Evolutionary conservation across 2,888 invertebrate genomes (phyloP), one percentile per base, ranked within the genome.

Genomic region (Latrodectus hesperus): DNA sequence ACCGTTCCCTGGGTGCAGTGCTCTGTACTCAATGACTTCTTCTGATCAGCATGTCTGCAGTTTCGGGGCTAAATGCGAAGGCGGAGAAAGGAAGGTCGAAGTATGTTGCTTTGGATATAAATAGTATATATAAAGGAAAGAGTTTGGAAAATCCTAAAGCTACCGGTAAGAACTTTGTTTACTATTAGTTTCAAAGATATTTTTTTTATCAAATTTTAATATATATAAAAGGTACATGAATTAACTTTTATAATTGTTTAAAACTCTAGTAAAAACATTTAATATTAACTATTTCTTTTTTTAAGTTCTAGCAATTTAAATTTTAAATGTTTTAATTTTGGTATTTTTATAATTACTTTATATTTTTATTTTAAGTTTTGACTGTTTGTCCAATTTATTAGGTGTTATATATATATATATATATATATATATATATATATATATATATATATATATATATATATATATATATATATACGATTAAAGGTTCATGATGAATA

Each of bases 41-140:
- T 95, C 95, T 95, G 95, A 96, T 96, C 96, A 97, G 96, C 95
- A 97, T 97, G 97, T 96, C 96, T 96, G 96, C 96, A 95, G 95
- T 96, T 95, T 96, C 96, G 94, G 96, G 96, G 95, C 95, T 94
- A 94, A 94, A 95, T 95, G 94, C 94, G 94, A 93, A 93, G 92
- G 95, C 95, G 95, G 95, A 95, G 95, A 95, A 95, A 94, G 95
- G 95, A 94, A 98, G 98, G 95, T 95, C 96, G 94, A 98, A 90
- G 95, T 98, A 95, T 95, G 96, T 97, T 94, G 96, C 97, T 93
- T 95, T 98, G 94, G 98, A 98, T 95, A 98, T 98, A 95, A 98
- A 98, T 96, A 97, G 95, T 94, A 95, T 98, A 93, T 98, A 97
- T 94, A 96, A 96, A 91, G 93, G 93, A 81, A 95, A 93, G 90